Evolutionary conservation across 64 coral and sea anemone genomes (phyloP).

Genomic region (Anthopleura sola): DNA sequence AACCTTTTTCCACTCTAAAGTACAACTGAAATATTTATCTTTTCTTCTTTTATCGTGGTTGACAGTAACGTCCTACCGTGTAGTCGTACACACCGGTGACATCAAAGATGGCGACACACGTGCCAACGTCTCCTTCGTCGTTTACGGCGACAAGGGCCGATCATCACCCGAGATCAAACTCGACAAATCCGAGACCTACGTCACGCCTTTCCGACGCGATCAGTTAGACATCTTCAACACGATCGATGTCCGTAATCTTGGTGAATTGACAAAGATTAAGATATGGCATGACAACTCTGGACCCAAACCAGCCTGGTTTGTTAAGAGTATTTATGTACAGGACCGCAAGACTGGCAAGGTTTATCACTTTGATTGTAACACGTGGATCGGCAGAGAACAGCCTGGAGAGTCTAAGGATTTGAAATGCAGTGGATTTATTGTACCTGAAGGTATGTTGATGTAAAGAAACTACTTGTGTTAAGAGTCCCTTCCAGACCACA

Average conservation of each 20-base stretch:
- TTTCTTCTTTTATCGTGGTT: not conserved
- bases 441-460: conserved; percentile 58
- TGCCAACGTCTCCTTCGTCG: conserved; percentile 66
- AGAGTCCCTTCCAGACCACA: no score
- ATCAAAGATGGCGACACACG: conserved; percentile 89
- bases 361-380: conserved; percentile 87
- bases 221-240: conserved; percentile 86
- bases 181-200: conserved; percentile 78
- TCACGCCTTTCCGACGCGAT: conserved; percentile 67
- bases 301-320: conserved; percentile 73
- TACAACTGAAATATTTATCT: no score
- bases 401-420: conserved; percentile 54
- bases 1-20: no score
- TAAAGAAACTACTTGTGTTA: not conserved
- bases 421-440: conserved; percentile 65
- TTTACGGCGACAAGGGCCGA: conserved; percentile 76
- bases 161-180: conserved; percentile 56
- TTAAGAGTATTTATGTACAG: conserved; percentile 82
- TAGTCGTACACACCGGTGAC: conserved; percentile 91
- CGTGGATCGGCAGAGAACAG: conserved; percentile 62
- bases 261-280: conserved; percentile 69
- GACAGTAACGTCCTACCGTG: conserved; percentile 67
- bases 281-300: conserved; percentile 94
- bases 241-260: conserved; percentile 35
- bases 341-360: conserved; percentile 74